Percentiles rank a stretch among this genome's conserved stretches.
Evolutionary conservation across 1,140 invertebrate species (phyloP).

Genomic region (Trinorchestia longiramus): DNA sequence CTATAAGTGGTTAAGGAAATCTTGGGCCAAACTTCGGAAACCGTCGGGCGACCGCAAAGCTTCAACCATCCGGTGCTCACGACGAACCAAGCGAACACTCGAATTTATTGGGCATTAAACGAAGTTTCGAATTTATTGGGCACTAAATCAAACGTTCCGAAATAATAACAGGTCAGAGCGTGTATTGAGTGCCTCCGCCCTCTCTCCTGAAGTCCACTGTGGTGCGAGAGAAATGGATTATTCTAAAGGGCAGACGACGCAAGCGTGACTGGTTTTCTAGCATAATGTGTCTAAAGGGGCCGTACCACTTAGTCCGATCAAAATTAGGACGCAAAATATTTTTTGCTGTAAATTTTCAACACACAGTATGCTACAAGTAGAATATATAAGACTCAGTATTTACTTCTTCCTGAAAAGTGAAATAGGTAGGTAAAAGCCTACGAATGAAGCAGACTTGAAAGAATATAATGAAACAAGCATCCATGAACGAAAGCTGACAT

Average conservation of each 20-base stretch:
- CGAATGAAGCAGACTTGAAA: neutral
- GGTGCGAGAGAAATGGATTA: neutral
- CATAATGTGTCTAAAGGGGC: neutral
- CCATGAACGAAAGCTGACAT: no score
- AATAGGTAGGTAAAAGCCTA: no score
- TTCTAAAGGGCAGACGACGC: neutral
- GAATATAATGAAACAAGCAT: neutral
- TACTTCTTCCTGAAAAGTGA: neutral
- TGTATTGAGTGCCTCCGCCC: neutral
- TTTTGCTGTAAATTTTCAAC: neutral
- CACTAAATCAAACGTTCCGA: slow-evolving; percentile 44
- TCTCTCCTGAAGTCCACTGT: neutral
- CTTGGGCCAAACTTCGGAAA: neutral
- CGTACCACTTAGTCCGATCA: no score
- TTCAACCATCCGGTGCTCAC: neutral
- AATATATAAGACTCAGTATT: neutral
- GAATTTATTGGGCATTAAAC: neutral
- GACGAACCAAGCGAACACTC: neutral
- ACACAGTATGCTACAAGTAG: neutral
- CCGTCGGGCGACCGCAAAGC: neutral
- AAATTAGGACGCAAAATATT: no score
- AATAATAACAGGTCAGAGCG: neutral
- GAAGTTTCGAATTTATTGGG: neutral
- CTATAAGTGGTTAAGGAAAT: no score
- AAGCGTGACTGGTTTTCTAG: neutral